A percentile compares a stretch with the other conserved stretches of the same genome.
Conservation (phyloP, 30 jellyfish, hydroid and myxozoan species). For the Hydra vulgaris region DNA sequence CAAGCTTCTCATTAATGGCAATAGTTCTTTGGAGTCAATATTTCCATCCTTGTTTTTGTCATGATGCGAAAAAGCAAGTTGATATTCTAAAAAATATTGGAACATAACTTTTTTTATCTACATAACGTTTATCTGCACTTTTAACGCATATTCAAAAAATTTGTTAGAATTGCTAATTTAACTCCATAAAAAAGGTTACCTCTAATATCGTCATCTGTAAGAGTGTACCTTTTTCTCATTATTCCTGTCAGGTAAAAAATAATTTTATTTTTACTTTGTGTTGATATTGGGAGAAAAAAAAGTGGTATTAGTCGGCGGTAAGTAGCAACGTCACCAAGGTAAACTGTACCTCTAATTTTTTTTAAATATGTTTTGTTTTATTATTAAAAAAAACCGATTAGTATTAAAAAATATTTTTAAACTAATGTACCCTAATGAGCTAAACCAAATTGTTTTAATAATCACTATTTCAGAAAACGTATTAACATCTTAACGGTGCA, state of each 20-base stretch:
- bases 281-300: not conserved
- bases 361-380: no score
- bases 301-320: not conserved
- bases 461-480: not conserved
- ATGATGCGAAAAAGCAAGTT: not conserved
- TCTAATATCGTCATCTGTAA: not conserved
- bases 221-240: not conserved
- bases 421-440: no score
- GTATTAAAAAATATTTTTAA: no score
- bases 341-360: no score
- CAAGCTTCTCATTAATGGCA: constrained; percentile 3
- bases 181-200: not conserved
- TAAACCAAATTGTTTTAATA: no score
- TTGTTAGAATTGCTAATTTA: not conserved
- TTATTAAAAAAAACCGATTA: no score
- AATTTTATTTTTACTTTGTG: not conserved
- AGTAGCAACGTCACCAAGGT: no score
- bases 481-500: not conserved
- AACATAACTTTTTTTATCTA: no score
- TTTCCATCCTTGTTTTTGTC: not conserved
- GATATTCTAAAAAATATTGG: not conserved
- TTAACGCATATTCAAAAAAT: not conserved
- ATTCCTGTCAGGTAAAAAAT: not conserved
- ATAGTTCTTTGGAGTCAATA: not conserved
- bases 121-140: no score